Percentiles rank a stretch among this genome's conserved stretches.
These are phyloP conservation scores for Propithecus deckenii DNA, from an alignment of 2,797 vertebrate genomes.

Conservation along the genomic window DNA sequence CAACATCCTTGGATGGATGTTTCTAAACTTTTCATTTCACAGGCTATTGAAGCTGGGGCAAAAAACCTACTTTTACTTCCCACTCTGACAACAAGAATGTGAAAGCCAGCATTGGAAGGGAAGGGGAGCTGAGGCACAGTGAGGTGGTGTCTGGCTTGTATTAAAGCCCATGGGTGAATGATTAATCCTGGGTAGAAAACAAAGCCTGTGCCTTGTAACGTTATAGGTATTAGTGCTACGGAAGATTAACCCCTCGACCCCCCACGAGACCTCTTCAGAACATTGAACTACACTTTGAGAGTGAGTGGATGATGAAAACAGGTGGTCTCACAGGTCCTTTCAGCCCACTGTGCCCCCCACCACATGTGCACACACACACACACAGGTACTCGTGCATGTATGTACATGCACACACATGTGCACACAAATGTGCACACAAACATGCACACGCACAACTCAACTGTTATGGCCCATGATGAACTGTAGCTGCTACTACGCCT, in stretches of 20 bases:
- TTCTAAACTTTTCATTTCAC: neutral
- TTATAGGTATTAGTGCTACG: constrained; percentile 67
- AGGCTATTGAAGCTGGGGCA: neutral
- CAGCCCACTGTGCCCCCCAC: neutral
- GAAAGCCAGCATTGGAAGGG: neutral
- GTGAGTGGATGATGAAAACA: constrained; percentile 57
- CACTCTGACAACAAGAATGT: constrained; percentile 20
- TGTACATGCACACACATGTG: too few species aligned
- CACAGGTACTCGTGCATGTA: too few species aligned
- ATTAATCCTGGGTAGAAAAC: constrained; percentile 74
- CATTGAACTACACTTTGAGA: constrained; percentile 46
- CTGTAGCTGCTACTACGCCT: neutral
- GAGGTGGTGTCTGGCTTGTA: constrained; percentile 70
- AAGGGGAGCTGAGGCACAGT: constrained; percentile 3
- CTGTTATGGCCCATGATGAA: neutral
- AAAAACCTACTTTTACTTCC: neutral
- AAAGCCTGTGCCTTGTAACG: constrained; percentile 69
- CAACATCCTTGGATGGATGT: neutral
- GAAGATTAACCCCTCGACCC: constrained; percentile 67
- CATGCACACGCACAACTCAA: neutral
- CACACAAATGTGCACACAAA: neutral
- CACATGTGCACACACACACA: too few species aligned
- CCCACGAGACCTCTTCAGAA: constrained; percentile 49
- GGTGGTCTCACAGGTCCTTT: constrained; percentile 1
- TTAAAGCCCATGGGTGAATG: constrained; percentile 75